phyloP scores from a whole-genome alignment of 2,113 vertebrate species.

The Zapornia atra region DNA sequence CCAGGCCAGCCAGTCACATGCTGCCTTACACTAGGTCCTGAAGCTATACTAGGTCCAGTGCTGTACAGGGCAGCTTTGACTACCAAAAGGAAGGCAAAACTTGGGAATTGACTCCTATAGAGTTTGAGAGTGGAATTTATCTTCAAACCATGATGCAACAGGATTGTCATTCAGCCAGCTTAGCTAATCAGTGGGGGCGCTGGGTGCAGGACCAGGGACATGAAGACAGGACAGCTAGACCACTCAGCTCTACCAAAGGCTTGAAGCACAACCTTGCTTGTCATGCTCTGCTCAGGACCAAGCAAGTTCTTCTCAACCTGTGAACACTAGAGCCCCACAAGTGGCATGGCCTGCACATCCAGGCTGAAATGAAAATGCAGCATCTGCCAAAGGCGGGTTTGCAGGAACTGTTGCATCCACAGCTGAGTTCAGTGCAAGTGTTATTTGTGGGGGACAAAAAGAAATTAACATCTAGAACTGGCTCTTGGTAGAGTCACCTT shows the following conservation, averaged over 20 bases:
- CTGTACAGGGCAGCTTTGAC: background rate
- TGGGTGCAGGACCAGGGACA: background rate
- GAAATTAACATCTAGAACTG: background rate
- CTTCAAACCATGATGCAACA: background rate
- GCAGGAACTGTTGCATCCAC: background rate
- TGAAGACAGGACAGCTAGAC: background rate
- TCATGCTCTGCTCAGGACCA: background rate
- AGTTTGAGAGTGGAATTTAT: background rate
- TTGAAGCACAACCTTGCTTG: background rate
- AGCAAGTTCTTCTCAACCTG: background rate
- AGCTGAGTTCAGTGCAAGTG: background rate
- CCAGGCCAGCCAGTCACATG: background rate
- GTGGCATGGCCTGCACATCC: background rate
- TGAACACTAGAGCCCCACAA: background rate
- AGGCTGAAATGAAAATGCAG: background rate
- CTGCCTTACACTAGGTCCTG: background rate
- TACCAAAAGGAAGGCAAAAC: background rate
- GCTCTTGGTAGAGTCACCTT: slow-evolving; percentile 44
- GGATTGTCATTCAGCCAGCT: background rate
- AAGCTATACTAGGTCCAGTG: background rate
- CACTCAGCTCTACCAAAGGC: background rate
- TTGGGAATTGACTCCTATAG: background rate
- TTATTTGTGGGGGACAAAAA: background rate
- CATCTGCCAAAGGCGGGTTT: background rate
- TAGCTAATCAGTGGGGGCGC: background rate